phyloP scores from a whole-genome alignment of 2,888 invertebrate genomes.

The Synanthedon andrenaeformis region DNA sequence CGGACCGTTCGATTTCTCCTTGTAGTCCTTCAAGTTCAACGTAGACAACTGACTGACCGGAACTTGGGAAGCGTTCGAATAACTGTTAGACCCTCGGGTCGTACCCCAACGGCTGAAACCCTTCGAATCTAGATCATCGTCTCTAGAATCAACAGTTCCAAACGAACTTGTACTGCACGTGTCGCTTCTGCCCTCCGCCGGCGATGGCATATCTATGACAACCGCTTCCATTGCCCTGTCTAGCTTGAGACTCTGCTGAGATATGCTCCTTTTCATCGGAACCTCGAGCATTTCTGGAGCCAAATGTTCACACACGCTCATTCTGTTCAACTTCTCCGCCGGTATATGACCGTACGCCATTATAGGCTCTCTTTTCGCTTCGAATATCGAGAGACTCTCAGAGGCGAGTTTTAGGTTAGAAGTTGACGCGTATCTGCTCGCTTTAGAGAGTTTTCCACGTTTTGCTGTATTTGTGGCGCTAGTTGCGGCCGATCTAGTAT shows the following conservation, averaged over 20 bases:
- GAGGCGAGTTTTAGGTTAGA: conserved; percentile 53
- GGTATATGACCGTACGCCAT: conserved; percentile 45
- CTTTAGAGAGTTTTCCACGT: conserved; percentile 37
- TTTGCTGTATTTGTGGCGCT: conserved; percentile 35
- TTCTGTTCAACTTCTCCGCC: conserved; percentile 22
- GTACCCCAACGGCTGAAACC: conserved; percentile 60
- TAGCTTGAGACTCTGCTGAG: conserved; percentile 50
- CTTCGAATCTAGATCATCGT: conserved; percentile 12
- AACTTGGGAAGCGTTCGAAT: conserved; percentile 30
- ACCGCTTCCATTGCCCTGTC: conserved; percentile 55
- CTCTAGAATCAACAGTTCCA: conserved; percentile 18
- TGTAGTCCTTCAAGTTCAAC: conserved; percentile 28
- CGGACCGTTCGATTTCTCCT: not conserved
- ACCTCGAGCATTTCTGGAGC: conserved; percentile 5
- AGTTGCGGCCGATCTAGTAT: conserved; percentile 33
- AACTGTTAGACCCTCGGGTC: conserved; percentile 64
- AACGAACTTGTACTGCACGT: conserved; percentile 31
- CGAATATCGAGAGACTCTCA: conserved; percentile 54
- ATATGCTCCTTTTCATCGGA: conserved; percentile 40
- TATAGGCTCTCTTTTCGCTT: conserved; percentile 38
- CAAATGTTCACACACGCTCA: conserved; percentile 43
- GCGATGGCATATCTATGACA: conserved; percentile 47
- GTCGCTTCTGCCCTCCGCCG: conserved; percentile 30
- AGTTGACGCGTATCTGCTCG: conserved; percentile 44
- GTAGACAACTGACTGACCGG: conserved; percentile 57